Conservation (phyloP, 1,140 invertebrate species). For the Octopus sinensis region DNA sequence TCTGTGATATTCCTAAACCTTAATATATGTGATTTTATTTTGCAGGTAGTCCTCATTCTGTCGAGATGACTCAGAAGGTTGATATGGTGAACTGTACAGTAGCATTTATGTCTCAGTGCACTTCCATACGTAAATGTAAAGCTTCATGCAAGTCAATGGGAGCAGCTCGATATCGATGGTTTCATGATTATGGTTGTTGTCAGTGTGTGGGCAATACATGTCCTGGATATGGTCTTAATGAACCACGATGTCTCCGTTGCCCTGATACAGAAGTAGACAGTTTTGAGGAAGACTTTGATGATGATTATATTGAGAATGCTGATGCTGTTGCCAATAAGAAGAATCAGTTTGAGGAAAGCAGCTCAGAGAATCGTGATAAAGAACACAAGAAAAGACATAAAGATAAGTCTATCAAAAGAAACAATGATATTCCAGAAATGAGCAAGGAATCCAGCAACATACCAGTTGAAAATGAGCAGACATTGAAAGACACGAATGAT, state of each 20-base stretch:
- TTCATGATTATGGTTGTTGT: conserved; percentile 87
- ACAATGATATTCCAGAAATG: background rate
- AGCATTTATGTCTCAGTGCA: conserved; percentile 85
- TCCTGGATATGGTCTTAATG: conserved; percentile 77
- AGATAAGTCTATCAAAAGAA: background rate
- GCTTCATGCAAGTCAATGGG: conserved; percentile 76
- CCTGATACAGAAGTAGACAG: conserved; percentile 14
- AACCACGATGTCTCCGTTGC: conserved; percentile 36
- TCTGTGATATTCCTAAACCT: too few species aligned
- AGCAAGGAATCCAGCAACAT: background rate
- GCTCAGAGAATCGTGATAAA: background rate
- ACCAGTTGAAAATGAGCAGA: background rate
- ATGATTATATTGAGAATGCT: conserved; percentile 6
- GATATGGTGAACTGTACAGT: conserved; percentile 83
- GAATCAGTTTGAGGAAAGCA: background rate
- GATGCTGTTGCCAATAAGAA: conserved; percentile 2
- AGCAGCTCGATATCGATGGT: conserved; percentile 78
- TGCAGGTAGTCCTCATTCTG: too few species aligned
- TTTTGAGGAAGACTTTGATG: conserved; percentile 17
- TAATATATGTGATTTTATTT: too few species aligned
- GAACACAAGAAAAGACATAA: background rate
- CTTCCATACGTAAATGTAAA: conserved; percentile 83
- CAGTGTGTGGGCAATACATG: conserved; percentile 88
- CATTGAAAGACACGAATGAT: background rate
- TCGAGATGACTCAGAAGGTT: conserved; percentile 1